A percentile compares a stretch with the other conserved stretches of the same genome.
Evolutionary conservation across 2,888 invertebrate genomes (phyloP).

Genomic region (Nycteola revayana): DNA sequence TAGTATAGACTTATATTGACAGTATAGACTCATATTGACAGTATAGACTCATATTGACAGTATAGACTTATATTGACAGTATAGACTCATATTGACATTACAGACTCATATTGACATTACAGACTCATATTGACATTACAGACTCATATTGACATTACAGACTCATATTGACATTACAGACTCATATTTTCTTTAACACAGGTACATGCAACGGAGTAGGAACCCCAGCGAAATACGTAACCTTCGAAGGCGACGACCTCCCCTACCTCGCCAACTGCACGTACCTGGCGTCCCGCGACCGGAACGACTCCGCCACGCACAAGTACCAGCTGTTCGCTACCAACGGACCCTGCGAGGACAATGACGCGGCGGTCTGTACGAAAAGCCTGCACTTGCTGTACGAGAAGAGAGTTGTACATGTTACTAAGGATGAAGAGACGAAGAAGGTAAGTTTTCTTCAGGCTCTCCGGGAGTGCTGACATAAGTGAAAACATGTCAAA

Average conservation of each 20-base stretch:
- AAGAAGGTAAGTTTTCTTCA: constrained; percentile 53
- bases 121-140: no score
- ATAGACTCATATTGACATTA: no score
- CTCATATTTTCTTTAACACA: constrained; percentile 19
- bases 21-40: no score
- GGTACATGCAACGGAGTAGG: constrained; percentile 88
- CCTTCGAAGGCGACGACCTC: constrained; percentile 90
- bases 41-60: no score
- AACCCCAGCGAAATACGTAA: constrained; percentile 88
- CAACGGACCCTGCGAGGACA: constrained; percentile 85
- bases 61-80: no score
- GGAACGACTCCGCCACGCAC: constrained; percentile 75
- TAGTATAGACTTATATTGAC: no score
- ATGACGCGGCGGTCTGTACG: constrained; percentile 82
- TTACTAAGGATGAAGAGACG: constrained; percentile 60
- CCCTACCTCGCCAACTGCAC: constrained; percentile 93
- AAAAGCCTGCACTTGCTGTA: constrained; percentile 86
- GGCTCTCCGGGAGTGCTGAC: no score
- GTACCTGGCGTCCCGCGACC: constrained; percentile 88
- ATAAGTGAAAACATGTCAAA: no score
- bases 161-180: no score
- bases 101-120: no score
- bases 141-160: no score
- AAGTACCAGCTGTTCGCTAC: constrained; percentile 85
- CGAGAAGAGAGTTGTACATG: constrained; percentile 83